phyloP scores from a whole-genome alignment of 2,113 vertebrate genomes.

The Pseudorasbora parva region DNA sequence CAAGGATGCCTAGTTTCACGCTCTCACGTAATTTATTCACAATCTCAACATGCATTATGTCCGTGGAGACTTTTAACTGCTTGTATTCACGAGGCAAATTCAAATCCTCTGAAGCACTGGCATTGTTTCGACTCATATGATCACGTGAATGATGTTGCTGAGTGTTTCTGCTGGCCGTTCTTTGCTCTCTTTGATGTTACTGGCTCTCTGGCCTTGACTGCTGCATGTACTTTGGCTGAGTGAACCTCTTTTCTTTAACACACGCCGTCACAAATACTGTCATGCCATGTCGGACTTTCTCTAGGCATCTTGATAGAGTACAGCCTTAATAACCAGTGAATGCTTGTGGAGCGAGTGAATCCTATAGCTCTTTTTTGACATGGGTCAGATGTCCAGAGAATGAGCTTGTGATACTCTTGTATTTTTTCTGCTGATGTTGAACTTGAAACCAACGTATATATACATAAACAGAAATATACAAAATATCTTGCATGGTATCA shows the following conservation, averaged over 20 bases:
- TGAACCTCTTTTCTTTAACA: conserved; percentile 30
- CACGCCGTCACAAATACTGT: conserved; percentile 8
- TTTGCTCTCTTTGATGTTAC: conserved; percentile 28
- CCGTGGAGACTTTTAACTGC: conserved; percentile 23
- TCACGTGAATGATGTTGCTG: neutral
- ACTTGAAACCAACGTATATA: conserved; percentile 59
- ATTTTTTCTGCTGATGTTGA: conserved; percentile 74
- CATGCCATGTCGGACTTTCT: conserved; percentile 42
- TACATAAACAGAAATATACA: conserved; percentile 44
- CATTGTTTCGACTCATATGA: neutral
- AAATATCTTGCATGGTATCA: conserved; percentile 75
- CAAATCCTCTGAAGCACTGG: conserved; percentile 10
- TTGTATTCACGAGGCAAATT: conserved; percentile 1
- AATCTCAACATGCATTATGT: conserved; percentile 12
- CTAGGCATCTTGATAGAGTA: conserved; percentile 43
- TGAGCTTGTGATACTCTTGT: conserved; percentile 75
- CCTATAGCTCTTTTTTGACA: conserved; percentile 47
- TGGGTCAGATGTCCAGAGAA: conserved; percentile 65
- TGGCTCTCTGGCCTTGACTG: conserved; percentile 38
- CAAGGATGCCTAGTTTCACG: conserved; percentile 58
- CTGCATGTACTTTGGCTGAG: conserved; percentile 53
- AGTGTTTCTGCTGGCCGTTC: conserved; percentile 19
- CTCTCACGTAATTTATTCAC: conserved; percentile 7
- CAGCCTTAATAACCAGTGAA: conserved; percentile 56
- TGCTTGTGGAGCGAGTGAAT: conserved; percentile 44